These are phyloP conservation scores for Otus sunia DNA, from an alignment of 2,113 vertebrate genomes.

Conservation along the genomic window DNA sequence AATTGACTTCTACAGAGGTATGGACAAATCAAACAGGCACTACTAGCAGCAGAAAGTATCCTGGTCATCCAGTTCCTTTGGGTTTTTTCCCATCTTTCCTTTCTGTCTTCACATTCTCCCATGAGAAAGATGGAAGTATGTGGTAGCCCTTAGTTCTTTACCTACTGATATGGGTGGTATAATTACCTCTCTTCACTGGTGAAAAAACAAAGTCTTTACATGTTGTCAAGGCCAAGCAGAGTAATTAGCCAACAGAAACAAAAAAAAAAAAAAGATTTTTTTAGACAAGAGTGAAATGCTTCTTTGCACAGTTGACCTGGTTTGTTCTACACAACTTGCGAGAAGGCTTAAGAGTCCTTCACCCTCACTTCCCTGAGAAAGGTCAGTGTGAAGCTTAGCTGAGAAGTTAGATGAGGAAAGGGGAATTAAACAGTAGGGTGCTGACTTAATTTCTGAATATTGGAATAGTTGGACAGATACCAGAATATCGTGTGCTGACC, in stretches of 20 bases:
- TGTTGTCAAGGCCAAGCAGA: background rate
- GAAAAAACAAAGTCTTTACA: background rate
- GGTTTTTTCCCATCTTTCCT: background rate
- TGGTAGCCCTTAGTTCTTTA: background rate
- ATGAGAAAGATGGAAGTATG: accelerated
- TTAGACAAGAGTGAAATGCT: background rate
- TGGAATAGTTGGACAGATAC: background rate
- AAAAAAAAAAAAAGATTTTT: background rate
- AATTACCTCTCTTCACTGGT: background rate
- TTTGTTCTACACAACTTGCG: background rate
- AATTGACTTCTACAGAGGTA: background rate
- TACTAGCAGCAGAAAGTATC: background rate
- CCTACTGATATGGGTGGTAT: background rate
- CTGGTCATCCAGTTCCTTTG: background rate
- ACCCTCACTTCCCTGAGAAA: background rate
- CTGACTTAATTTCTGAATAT: background rate
- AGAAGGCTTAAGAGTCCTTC: background rate
- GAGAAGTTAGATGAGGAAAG: background rate
- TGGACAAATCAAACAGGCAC: background rate
- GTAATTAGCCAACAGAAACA: background rate
- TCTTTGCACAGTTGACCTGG: background rate
- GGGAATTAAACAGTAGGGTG: background rate
- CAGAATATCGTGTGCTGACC: background rate
- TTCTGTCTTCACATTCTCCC: background rate
- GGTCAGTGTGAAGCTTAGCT: background rate